Evolutionary conservation across 2,113 vertebrate species (phyloP), one percentile per base, ranked within the genome.

Genomic region (Balaeniceps rex): DNA sequence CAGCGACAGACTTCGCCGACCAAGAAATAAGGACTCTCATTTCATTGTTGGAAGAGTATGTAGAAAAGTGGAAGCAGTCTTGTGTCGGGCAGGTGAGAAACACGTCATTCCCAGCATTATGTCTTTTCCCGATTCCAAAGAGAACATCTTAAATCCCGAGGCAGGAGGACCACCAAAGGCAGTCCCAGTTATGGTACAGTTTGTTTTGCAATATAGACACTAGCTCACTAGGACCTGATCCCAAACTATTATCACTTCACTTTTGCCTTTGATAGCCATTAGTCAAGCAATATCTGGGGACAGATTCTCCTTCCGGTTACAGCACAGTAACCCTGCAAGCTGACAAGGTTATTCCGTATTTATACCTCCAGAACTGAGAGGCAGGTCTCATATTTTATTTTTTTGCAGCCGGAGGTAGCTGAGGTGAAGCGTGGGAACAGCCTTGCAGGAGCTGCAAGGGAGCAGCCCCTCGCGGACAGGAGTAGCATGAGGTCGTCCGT

Each of bases 381-480:
- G 61, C 10, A 75, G 28, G 17, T 29, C 46, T 77, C 66, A 9
- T 34, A 31, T 63, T 79, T 92, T 61, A 24, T 64, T 79, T 75
- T 69, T 57, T 58, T 71, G 42, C 19, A 38, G 40, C 23, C 3
- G 5, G 54, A 79, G 12, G 47, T 31, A 95, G 55, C 47, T 65
- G 57, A 57, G 57, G 33, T 42, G 18, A 61, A 79, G 24, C 1
- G 2, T 8, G 38, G 55, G 38, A 86, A 55, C 6, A 64, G 19
- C 17, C 42, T 66, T 0, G 0, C 0, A 3, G 55, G 65, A 68
- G 60, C 29, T 68, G 36, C 3, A 4, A 82, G 7, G 52, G 28
- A 71, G 46, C 24, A 89, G 57, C 5, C 26, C 12, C 15, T 57
- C 5, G 4, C 4, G 3, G 18, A 33, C 34, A 51, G 47, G n/a